Percentiles rank a stretch among this genome's conserved stretches.
These are phyloP conservation scores for Boulengeromyrus knoepffleri DNA, from an alignment of 2,113 vertebrate species.

Conservation along the genomic window DNA sequence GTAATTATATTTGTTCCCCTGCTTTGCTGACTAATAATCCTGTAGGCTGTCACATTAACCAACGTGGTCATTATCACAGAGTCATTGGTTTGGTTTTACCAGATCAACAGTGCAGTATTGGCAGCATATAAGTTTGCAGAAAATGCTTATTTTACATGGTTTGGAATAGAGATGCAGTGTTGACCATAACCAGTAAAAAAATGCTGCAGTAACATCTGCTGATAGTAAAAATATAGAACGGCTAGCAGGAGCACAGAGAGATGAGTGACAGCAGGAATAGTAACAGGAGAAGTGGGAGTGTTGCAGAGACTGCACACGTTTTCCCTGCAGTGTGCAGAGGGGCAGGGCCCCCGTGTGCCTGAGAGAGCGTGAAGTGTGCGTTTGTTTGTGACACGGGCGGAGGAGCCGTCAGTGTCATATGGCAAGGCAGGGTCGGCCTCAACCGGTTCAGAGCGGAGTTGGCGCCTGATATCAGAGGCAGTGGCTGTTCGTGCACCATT, in stretches of 20 bases:
- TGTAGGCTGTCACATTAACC: background rate
- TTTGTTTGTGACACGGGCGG: slow-evolving; percentile 46
- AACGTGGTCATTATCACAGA: background rate
- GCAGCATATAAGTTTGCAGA: background rate
- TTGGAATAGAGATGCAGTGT: background rate
- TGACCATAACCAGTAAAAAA: background rate
- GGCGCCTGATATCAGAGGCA: slow-evolving; percentile 21
- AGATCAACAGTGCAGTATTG: background rate
- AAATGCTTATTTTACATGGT: background rate
- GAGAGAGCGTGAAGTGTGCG: slow-evolving; percentile 43
- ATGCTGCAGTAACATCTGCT: background rate
- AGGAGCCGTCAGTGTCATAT: slow-evolving; percentile 45
- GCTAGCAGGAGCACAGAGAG: background rate
- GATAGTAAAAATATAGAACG: background rate
- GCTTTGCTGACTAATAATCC: background rate
- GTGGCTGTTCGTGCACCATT: slow-evolving; percentile 14
- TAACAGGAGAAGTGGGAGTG: background rate
- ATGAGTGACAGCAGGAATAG: background rate
- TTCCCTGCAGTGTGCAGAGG: background rate
- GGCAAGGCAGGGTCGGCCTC: slow-evolving; percentile 35
- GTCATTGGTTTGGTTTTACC: background rate
- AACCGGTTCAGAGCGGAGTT: slow-evolving; percentile 24
- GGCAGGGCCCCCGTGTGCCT: slow-evolving; percentile 19
- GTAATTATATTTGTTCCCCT: background rate
- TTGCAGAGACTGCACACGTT: background rate